These are phyloP conservation scores for Eupithecia subfuscata DNA, from an alignment of 2,888 invertebrate genomes.

Conservation along the genomic window DNA sequence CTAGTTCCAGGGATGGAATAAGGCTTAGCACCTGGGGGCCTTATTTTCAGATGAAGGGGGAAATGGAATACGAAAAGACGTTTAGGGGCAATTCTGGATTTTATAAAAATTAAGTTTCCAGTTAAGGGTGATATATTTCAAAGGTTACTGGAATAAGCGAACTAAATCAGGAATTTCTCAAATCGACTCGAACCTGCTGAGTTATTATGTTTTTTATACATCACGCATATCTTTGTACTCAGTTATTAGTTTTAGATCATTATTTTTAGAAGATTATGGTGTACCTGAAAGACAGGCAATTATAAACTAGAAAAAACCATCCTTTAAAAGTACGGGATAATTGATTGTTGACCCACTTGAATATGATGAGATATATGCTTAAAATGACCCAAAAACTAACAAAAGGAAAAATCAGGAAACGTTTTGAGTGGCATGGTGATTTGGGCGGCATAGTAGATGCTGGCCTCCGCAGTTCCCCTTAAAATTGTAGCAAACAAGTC, in stretches of 20 bases:
- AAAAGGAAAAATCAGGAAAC: no score
- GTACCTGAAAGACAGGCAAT: no score
- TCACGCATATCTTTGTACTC: neutral
- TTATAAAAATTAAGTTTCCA: no score
- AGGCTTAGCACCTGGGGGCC: neutral
- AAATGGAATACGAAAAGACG: no score
- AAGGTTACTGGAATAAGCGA: no score
- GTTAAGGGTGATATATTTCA: no score
- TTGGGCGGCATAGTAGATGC: neutral
- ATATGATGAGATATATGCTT: no score
- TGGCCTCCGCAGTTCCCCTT: neutral
- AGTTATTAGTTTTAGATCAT: neutral
- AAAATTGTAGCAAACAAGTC: neutral
- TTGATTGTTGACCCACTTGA: no score
- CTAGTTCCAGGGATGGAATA: slow-evolving; percentile 13
- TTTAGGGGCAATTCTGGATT: no score
- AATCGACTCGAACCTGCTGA: neutral
- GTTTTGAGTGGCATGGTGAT: neutral
- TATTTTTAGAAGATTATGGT: neutral
- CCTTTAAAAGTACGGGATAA: no score
- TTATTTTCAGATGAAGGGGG: neutral
- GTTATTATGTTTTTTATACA: neutral
- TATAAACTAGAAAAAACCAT: no score
- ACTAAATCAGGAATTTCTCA: neutral
- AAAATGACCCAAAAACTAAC: no score